Evolutionary conservation across 1,140 invertebrate genomes (phyloP).

Genomic region (Hormaphis cornu): DNA sequence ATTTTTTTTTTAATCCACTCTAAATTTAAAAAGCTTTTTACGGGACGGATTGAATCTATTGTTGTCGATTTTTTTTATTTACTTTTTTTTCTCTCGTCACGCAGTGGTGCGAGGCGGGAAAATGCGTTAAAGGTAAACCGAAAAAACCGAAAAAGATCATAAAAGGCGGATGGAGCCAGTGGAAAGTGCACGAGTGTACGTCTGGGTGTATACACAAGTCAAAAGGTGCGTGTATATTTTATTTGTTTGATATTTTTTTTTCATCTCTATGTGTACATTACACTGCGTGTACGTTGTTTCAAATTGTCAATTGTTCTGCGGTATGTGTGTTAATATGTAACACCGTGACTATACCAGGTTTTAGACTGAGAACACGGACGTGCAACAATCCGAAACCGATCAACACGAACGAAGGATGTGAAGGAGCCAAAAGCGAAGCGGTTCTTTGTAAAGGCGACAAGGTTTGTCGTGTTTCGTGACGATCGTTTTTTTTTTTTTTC

Average conservation of each 20-base stretch:
- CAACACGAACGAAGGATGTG: constrained; percentile 50
- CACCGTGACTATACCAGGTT: constrained; percentile 39
- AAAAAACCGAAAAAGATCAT: constrained; percentile 40
- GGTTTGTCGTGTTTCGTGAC: constrained; percentile 40
- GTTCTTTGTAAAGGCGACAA: constrained; percentile 55
- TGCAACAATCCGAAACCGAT: constrained; percentile 49
- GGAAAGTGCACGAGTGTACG: constrained; percentile 49
- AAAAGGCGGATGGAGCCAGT: constrained; percentile 54
- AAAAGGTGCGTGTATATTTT: constrained; percentile 41
- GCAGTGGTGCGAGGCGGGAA: constrained; percentile 30
- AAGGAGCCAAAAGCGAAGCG: constrained; percentile 53
- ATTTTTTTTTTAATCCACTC: constrained; percentile 11
- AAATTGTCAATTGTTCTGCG: neutral
- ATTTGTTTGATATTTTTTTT: neutral
- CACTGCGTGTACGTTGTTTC: neutral
- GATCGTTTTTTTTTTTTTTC: no score
- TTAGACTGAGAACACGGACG: constrained; percentile 45
- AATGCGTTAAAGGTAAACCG: constrained; percentile 30
- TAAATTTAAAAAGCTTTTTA: constrained; percentile 23
- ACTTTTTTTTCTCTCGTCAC: neutral
- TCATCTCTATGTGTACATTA: constrained; percentile 14
- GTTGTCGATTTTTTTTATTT: constrained; percentile 22
- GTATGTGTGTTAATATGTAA: no score
- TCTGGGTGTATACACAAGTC: constrained; percentile 59
- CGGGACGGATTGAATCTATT: constrained; percentile 1